Evolutionary conservation across 2,797 vertebrate species (phyloP), one percentile per base, ranked within the genome.

Genomic region (Mormyrus hasselquistii): DNA sequence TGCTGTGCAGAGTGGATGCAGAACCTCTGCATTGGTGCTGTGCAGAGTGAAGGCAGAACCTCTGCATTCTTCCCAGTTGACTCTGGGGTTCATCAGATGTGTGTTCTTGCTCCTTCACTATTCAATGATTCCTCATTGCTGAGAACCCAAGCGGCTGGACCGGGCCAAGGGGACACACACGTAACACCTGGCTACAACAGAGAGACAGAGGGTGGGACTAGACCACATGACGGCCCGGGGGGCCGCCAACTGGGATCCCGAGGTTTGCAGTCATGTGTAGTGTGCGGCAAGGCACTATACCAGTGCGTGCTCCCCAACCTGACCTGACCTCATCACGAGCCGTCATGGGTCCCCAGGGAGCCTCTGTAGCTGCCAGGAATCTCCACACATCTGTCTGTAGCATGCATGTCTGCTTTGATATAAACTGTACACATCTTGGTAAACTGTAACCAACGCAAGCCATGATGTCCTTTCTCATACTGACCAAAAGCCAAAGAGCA

Each of bases 371-470:
- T 62, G 79, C 82, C 88, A 73, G 47, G 12, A 52, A 22, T 44
- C 44, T 69, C 88, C 7, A 16, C 82, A 89, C 88, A 86, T 86
- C 83, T 89, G 88, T 47, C 50, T 34, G 14, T 29, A 41, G 41
- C 19, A 19, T 29, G 57, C 16, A 34, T 12, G 14, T 49, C 85
- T 53, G 84, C 82, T 50, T 47, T 86, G 44, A 52, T 52, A n/a
- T 73, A n/a, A 89, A 62, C 41, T 14, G 62, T 16, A 69, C 44
- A 50, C 84, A 44, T 47, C 50, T 86, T 49, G 7, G 41, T 16
- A 53, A 62, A 55, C 29, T 16, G 53, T 49, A 65, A 53, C 25
- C 16, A 19, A n/a, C 2, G 22, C 22, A 65, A 65, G 59, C 59
- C 59, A 65, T 7, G 5, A 25, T 29, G 59, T 3, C 9, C 86